Base-by-base conservation (phyloP, 2,797 vertebrate genomes). In the Lindbergichthys nudifrons region DNA sequence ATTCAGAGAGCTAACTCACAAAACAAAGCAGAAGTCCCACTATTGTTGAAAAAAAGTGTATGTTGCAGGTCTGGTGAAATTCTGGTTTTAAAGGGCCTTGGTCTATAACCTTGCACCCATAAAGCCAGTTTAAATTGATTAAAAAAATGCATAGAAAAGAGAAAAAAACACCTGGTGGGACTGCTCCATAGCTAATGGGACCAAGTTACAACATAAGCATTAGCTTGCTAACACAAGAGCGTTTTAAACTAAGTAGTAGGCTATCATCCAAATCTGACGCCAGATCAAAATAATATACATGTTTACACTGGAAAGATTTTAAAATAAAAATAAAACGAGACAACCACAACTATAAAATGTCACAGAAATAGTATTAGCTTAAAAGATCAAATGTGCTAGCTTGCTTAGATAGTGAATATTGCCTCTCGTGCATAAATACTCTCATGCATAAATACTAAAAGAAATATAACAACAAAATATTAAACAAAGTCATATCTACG, bases 1-100 rank as follows among this genome's bases (percentile, higher is more conserved):
- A 80, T 66, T 73, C 72, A 77, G 71, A 46, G 47, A 18, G 12
- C 56, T 36, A 36, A 36, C 32, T 12, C 42, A 32, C 43, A 65
- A 41, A 65, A 65, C 61, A 68, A 45, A 65, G 45, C 23, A 9
- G 19, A 61, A 52, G 42, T 41, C 43, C 10, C 7, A 16, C 11
- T 52, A 65, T 2, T 15, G 12, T 48, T 18, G 11, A 48, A 70
- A 48, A 57, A 16, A 26, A 30, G 3, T 16, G 14, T 23, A 53
- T 30, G 36, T 15, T 5, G 11, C 19, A 19, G 50, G 58, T 53
- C 21, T 36, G 61, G n/a, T 23, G 19, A 21, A 30, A 12, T 66
- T 48, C 21, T n/a, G 52, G 53, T 16, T 13, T 15, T 23, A 2
- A 42, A 32, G 1, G n/a, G 10, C 2, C 12, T 60, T 16, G 26